Evolutionary conservation across 1,140 invertebrate genomes (phyloP), one percentile per base, ranked within the genome.

Genomic region (Platorchestia sp.): DNA sequence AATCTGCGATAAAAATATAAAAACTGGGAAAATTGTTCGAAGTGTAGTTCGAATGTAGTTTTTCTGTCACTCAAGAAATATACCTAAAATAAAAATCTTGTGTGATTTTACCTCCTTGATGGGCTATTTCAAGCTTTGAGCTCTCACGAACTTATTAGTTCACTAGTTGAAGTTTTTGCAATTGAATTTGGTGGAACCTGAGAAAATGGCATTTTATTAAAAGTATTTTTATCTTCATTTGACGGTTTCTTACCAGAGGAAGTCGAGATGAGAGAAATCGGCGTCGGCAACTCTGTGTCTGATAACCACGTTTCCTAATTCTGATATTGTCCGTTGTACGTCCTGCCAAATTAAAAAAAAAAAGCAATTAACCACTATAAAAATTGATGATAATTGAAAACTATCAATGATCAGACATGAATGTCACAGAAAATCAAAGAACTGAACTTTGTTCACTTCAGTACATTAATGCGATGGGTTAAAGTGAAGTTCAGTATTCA

Each of bases 181-280:
- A 75, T 75, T 51, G 14, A 75, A 27, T 75, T 3, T 22, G 10
- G 3, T 75, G 27, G 59, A 3, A 22, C 14, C 59, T 75, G 14
- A 75, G 14, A 75, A 75, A 75, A 19, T 22, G 59, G 59, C 14
- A 36, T 75, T 75, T 10, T 75, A 51, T 3, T 75, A 75, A 75
- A 75, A 10, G 59, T 36, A 1, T 75, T 75, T 22, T 36, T 22
- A 75, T 36, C 36, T 75, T 36, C 36, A 75, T 36, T 75, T 22
- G 27, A 22, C 27, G 1, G 36, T 75, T 27, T 86, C 95, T 59
- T 42, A 95, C 95, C 95, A 95, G 16, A 95, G 44, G 41, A 95
- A 95, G 95, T 95, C 95, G 40, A 95, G 53, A 42, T 95, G 95
- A 87, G 95, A 87, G 75, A 95, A 95, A n/a, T 47, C 41, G 36